Evolutionary conservation across 2,797 vertebrate genomes (phyloP), one percentile per base, ranked within the genome.

Genomic region (Anas flavirostris): DNA sequence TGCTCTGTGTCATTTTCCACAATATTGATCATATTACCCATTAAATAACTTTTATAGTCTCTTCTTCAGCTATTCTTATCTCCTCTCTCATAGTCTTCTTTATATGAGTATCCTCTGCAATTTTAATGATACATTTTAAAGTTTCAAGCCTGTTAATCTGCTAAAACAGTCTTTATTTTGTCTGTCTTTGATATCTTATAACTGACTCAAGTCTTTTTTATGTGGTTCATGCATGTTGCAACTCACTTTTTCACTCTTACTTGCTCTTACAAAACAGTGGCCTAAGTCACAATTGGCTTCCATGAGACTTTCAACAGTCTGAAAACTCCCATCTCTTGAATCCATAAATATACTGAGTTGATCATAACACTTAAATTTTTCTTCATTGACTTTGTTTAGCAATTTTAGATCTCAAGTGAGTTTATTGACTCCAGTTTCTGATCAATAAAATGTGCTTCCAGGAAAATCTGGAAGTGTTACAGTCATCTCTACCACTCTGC

Each of bases 391-490:
- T 92, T 87, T 56, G 8, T 66, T 91, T 60, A 73, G 9, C 25
- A 56, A 59, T 91, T 92, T 91, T 31, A 84, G 16, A 69, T 84
- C 53, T 92, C 33, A 18, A 74, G 39, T 74, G 31, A 74, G 16
- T 69, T 79, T 67, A 82, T 58, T 88, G 56, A 72, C 48, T 72
- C 33, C 67, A 64, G 9, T 17, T 91, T 94, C 64, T 86, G 60
- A 90, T 86, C 85, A 88, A 91, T 88, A 79, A 90, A 88, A 83
- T 64, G 70, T 88, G 26, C 12, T 91, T 93, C 56, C 59, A 93
- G 87, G 89, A 94, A 94, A 81, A 88, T 86, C 67, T 92, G 84
- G 25, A 91, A 90, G 3, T 28, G 41, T 53, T 86, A 62, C 69
- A 84, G 43, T 44, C 39, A 74, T 43, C 55, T 77, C 63, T 86